Percentiles rank a stretch among this genome's conserved stretches.
Conservation (phyloP, 92 coral and sea anemone species). For the Nematostella vectensis region DNA sequence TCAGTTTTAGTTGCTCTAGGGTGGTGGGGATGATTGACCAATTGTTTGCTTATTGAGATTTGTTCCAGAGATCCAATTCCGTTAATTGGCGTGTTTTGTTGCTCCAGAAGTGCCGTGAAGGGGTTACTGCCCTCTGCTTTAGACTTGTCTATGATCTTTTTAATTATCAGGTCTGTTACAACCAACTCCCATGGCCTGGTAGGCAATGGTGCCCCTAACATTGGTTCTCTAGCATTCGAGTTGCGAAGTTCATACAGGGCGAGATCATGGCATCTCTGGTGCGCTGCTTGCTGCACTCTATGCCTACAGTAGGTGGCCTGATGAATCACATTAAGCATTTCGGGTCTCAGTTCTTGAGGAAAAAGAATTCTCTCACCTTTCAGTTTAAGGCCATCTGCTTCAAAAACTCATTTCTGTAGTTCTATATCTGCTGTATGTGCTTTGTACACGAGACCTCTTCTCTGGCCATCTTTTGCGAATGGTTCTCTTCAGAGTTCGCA, state of each 20-base stretch:
- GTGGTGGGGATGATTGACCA: too few relatives aligned
- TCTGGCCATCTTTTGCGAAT: not conserved
- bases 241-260: slow-evolving; percentile 21
- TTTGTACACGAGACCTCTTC: not conserved
- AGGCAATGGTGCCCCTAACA: slow-evolving; percentile 17
- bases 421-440: not conserved
- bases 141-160: too few relatives aligned
- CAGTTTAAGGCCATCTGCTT: not conserved
- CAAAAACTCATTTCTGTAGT: not conserved
- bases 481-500: not conserved
- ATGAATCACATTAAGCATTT: not conserved
- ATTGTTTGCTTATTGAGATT: too few relatives aligned
- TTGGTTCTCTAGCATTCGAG: slow-evolving; percentile 30
- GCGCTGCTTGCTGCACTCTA: not conserved
- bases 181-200: slow-evolving; percentile 28
- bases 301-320: not conserved
- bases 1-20: too few relatives aligned
- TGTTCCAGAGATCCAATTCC: too few relatives aligned
- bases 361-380: not conserved
- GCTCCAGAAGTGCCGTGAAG: too few relatives aligned
- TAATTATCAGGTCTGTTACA: too few relatives aligned
- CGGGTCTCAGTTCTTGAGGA: not conserved
- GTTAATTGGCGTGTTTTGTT: too few relatives aligned
- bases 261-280: slow-evolving; percentile 26
- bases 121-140: too few relatives aligned